Conservation (phyloP, 1,140 invertebrate species). For the Lepidurus apus region DNA sequence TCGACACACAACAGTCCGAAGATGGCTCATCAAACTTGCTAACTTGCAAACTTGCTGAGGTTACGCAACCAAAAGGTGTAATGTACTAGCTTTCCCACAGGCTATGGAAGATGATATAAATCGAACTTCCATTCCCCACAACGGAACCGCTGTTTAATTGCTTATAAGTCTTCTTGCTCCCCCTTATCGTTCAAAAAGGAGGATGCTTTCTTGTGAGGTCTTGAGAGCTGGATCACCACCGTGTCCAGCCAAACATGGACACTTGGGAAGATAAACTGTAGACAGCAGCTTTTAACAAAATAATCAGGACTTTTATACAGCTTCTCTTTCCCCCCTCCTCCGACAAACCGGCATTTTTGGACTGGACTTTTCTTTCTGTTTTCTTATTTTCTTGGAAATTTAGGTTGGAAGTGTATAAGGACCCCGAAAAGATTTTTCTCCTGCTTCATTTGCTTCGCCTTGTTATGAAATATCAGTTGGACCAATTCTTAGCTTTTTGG, state of each 20-base stretch:
- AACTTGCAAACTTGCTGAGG: background rate
- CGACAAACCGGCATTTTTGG: background rate
- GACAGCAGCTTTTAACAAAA: conserved; percentile 22
- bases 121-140: too few relatives aligned
- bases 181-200: background rate
- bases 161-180: background rate
- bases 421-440: background rate
- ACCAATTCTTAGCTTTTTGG: background rate
- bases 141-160: background rate
- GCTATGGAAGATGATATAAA: too few relatives aligned
- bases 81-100: too few relatives aligned
- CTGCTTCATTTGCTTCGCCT: background rate
- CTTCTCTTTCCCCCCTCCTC: background rate
- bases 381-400: background rate
- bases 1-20: background rate
- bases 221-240: background rate
- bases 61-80: background rate
- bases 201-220: background rate
- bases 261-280: conserved; percentile 22
- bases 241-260: background rate
- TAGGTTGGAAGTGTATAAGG: background rate
- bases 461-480: background rate
- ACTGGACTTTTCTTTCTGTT: background rate
- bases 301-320: conserved; percentile 9
- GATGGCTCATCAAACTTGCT: background rate